phyloP scores from a whole-genome alignment of 92 coral and sea anemone genomes.

The Isaurus tuberculatus region DNA sequence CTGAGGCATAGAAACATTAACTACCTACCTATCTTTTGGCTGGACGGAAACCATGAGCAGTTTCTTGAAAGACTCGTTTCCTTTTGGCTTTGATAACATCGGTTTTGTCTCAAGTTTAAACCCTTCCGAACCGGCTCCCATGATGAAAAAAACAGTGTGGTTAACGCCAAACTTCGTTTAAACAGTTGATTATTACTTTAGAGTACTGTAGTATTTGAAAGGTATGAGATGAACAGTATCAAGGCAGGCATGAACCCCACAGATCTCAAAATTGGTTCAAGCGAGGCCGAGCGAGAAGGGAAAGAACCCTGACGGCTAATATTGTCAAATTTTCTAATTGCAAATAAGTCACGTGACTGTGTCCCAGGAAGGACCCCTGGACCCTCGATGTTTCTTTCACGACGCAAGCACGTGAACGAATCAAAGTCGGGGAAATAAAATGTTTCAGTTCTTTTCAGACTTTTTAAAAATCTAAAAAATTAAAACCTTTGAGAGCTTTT shows the following conservation, averaged over 20 bases:
- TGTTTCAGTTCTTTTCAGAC: neutral
- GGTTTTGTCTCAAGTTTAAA: conserved; percentile 71
- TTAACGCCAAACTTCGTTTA: neutral
- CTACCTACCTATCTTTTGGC: conserved; percentile 85
- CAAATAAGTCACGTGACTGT: conserved; percentile 31
- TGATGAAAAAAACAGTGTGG: conserved; percentile 40
- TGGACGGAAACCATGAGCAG: conserved; percentile 77
- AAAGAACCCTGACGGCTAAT: neutral
- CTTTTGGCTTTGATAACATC: conserved; percentile 62
- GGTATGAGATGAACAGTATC: neutral
- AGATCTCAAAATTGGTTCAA: neutral
- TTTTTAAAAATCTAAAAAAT: neutral
- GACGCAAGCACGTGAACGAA: conserved; percentile 40
- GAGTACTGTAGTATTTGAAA: neutral
- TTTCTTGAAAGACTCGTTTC: conserved; percentile 58
- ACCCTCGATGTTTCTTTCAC: neutral
- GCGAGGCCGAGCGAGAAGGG: neutral
- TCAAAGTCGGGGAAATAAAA: neutral
- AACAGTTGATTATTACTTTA: neutral
- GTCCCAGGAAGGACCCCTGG: conserved; percentile 8
- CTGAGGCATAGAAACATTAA: neutral
- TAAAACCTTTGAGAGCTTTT: neutral
- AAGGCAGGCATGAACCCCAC: neutral
- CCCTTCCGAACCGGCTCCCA: conserved; percentile 88
- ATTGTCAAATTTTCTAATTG: conserved; percentile 10